A percentile compares a stretch with the other conserved stretches of the same genome.
phyloP scores from a whole-genome alignment of 2,113 vertebrate genomes.

The Chroicocephalus ridibundus region DNA sequence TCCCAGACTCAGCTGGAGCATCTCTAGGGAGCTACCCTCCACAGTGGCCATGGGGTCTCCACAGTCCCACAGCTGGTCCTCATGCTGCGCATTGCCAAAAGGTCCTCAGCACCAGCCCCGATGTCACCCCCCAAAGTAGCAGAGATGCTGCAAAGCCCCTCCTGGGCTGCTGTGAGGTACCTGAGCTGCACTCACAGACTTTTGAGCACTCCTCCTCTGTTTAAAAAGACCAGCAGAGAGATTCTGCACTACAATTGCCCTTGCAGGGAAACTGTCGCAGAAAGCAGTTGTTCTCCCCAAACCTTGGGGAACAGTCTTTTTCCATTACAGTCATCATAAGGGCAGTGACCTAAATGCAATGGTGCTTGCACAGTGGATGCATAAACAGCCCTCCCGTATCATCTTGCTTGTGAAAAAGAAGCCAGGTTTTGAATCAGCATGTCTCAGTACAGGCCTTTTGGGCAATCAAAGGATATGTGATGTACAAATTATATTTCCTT shows the following conservation, averaged over 20 bases:
- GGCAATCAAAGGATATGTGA: background rate
- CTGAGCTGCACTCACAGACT: background rate
- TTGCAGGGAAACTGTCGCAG: background rate
- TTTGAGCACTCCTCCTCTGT: background rate
- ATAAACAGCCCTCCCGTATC: background rate
- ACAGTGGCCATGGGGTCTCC: background rate
- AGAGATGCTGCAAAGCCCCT: background rate
- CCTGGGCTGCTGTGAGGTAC: background rate
- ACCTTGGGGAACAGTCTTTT: background rate
- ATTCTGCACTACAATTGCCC: background rate
- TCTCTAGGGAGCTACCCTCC: background rate
- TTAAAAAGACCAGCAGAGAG: background rate
- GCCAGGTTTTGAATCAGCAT: background rate
- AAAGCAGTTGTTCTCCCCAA: background rate
- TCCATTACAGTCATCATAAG: background rate
- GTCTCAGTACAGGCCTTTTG: background rate
- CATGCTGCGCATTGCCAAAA: background rate
- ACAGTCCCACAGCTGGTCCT: background rate
- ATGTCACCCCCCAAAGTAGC: accelerated
- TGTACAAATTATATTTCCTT: background rate
- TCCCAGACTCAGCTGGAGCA: background rate
- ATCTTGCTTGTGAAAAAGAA: background rate
- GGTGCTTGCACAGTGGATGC: background rate
- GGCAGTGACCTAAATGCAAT: background rate
- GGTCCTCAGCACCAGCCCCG: background rate